Percentiles rank a stretch among this genome's conserved stretches.
These are phyloP conservation scores for Ciconia stormi DNA, from an alignment of 2,113 vertebrate species.

Conservation along the genomic window DNA sequence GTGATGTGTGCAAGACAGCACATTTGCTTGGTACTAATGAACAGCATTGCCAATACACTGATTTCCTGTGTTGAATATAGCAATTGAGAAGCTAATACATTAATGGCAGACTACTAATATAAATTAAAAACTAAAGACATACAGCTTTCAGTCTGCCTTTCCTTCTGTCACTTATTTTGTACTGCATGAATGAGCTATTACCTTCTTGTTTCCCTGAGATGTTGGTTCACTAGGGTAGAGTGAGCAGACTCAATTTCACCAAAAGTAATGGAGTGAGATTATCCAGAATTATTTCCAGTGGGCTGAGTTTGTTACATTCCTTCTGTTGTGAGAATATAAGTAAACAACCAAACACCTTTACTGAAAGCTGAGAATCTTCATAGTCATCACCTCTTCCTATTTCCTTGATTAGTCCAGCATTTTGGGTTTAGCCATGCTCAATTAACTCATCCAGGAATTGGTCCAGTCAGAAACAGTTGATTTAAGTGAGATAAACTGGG, in stretches of 20 bases:
- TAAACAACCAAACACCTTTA: slow-evolving; percentile 76
- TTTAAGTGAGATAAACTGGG: slow-evolving; percentile 79
- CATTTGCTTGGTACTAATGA: slow-evolving; percentile 3
- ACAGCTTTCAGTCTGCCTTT: slow-evolving; percentile 61
- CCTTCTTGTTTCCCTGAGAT: slow-evolving; percentile 62
- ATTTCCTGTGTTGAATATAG: not conserved
- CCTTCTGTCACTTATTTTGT: slow-evolving; percentile 70
- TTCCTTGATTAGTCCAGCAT: slow-evolving; percentile 72
- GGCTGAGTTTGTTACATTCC: slow-evolving; percentile 69
- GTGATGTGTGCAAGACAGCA: not conserved
- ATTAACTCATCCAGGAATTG: slow-evolving; percentile 79
- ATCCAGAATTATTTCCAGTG: slow-evolving; percentile 81
- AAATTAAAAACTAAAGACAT: slow-evolving; percentile 69
- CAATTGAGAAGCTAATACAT: slow-evolving; percentile 32
- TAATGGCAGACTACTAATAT: slow-evolving; percentile 34
- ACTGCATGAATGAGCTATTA: slow-evolving; percentile 67
- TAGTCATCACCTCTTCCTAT: slow-evolving; percentile 60
- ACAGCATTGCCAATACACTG: not conserved
- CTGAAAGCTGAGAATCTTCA: slow-evolving; percentile 64
- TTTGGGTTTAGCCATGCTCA: slow-evolving; percentile 79
- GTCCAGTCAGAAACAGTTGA: slow-evolving; percentile 78
- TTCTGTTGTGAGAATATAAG: slow-evolving; percentile 80
- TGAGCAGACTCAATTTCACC: slow-evolving; percentile 76
- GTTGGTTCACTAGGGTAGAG: slow-evolving; percentile 70
- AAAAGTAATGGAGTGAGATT: slow-evolving; percentile 81